Base-by-base conservation (phyloP, 2,113 vertebrate genomes). In the Boleophthalmus pectinirostris region DNA sequence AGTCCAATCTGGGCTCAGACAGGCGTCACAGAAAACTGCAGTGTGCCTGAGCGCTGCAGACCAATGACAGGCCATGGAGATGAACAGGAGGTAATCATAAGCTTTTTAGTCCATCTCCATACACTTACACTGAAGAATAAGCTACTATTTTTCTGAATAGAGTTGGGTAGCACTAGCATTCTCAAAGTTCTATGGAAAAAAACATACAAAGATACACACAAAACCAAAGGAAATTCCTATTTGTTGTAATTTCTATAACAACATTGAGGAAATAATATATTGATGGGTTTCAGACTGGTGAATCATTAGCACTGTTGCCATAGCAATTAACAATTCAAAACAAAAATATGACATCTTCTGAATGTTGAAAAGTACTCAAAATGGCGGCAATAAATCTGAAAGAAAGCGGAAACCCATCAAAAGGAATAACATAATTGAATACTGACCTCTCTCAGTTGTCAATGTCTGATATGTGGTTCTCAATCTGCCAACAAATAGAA, bases 401-500 rank as follows among this genome's bases (percentile, higher is more conserved):
- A 20, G 15, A 18, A 49, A 49, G 3, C 16, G 18, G 47, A 38
- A 38, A 38, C 15, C 47, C 5, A 0, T 3, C 13, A 1, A 15
- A 63, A 15, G 14, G 25, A 7, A 68, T 45, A 12, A n/a, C 11
- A 25, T 0, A 13, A 70, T 24, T 24, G 70, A 73, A 84, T 73
- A 90, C 90, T 81, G 73, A 93, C 90, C 91, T 77, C 58, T 63
- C 72, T 91, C 79, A 91, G 85, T 93, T 92, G 92, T 94, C 91
- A 78, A 93, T 91, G 60, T 94, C 86, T 75, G 90, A 94, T 89
- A 92, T 51, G 74, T 84, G 90, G 73, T 89, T 94, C 35, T 94
- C 84, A 76, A 82, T 91, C 89, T 94, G 88, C 78, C 91, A 75
- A 70, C 5, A 74, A 70, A 70, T 73, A 71, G 61, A 75, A 68